phyloP scores from a whole-genome alignment of 1,140 invertebrate genomes.

The Telenomus remus region DNA sequence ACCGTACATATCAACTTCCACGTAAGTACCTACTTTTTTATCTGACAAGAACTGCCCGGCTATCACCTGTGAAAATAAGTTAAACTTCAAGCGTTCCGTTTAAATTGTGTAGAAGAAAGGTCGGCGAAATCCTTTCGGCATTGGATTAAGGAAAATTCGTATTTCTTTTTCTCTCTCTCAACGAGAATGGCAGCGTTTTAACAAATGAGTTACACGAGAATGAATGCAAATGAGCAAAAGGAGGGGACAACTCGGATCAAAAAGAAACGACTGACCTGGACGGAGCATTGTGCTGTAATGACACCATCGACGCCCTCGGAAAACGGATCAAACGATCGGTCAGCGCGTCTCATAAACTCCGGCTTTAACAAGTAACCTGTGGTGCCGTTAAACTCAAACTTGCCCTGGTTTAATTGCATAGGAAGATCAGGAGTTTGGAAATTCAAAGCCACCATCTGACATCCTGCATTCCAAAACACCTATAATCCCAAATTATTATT shows the following conservation, averaged over 20 bases:
- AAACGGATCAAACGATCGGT: slow-evolving; percentile 98
- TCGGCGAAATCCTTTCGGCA: too few species aligned
- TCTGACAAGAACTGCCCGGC: slow-evolving; percentile 72
- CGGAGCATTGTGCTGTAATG: slow-evolving; percentile 98
- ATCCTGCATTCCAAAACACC: slow-evolving; percentile 95
- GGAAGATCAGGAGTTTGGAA: slow-evolving; percentile 99
- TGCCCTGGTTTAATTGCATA: slow-evolving; percentile 99
- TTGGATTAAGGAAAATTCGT: too few species aligned
- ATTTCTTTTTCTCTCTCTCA: too few species aligned
- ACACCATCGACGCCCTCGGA: slow-evolving; percentile 99
- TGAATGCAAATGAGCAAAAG: too few species aligned
- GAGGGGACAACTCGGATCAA: too few species aligned
- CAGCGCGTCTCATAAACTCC: slow-evolving; percentile 98
- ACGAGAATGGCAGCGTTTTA: too few species aligned
- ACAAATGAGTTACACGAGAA: too few species aligned
- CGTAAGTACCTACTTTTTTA: slow-evolving; percentile 80
- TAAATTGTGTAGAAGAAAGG: too few species aligned
- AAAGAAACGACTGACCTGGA: slow-evolving; percentile 85
- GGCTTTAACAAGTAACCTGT: slow-evolving; percentile 98
- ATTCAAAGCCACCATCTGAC: slow-evolving; percentile 99
- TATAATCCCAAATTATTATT: slow-evolving; percentile 58
- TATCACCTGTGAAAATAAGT: slow-evolving; percentile 62
- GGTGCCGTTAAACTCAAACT: slow-evolving; percentile 99
- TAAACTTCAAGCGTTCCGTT: too few species aligned
- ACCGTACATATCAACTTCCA: slow-evolving; percentile 91